Evolutionary conservation across 2,113 vertebrate species (phyloP), one percentile per base, ranked within the genome.

Genomic region (Entelurus aequoreus): DNA sequence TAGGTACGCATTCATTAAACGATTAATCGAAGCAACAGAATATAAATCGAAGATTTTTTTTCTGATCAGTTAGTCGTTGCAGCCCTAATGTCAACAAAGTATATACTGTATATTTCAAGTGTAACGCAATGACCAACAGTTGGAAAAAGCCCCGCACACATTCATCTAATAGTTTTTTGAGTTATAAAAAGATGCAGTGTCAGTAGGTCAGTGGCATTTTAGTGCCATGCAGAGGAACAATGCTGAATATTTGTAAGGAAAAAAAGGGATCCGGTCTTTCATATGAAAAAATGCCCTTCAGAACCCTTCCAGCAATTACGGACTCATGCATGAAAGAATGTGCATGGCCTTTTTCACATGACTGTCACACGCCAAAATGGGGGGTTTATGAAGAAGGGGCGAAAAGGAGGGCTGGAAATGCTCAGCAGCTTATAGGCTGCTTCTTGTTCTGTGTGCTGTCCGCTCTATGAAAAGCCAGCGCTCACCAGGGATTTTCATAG

Each of bases 261-360:
- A 66, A 66, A 66, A 28, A 28, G 28, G 50, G 60, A 56, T 48
- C 44, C 12, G 15, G 21, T 28, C 52, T 58, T 54, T 53, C 63
- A 70, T 70, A 79, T 82, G 63, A 78, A 82, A 28, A 78, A 58
- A 62, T 54, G 70, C 69, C 75, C 63, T 74, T 72, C 81, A 71
- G 72, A 80, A 70, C 75, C 74, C 77, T 68, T 77, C 64, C 67
- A 75, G 69, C 76, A 75, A 82, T 82, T 79, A 72, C n/a, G 65
- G 77, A 63, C 77, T 84, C 77, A 83, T 77, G 85, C 78, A 80
- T 86, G 82, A 88, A 86, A 85, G 86, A 87, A 88, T 88, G 87
- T 73, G 73, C 73, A 48, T 75, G 68, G 77, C 81, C 77, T 69
- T 80, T 80, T 85, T 89, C 88, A 90, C 86, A 90, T 90, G 87